A percentile compares a stretch with the other conserved stretches of the same genome.
phyloP scores from a whole-genome alignment of 2,888 invertebrate species.

The Rhodophaea formosa region DNA sequence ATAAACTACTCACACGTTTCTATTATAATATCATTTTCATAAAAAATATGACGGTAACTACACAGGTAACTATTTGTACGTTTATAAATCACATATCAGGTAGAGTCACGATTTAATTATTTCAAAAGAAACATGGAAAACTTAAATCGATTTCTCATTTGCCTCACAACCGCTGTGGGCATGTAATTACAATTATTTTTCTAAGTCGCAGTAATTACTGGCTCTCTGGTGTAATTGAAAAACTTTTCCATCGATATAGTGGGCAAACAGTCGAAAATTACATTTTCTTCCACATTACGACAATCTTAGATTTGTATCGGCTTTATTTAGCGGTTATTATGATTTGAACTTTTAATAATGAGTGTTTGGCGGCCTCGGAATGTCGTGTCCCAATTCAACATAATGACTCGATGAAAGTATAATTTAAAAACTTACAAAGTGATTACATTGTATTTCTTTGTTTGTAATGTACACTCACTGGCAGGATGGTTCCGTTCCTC shows the following conservation, averaged over 20 bases:
- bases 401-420: slow-evolving; percentile 45
- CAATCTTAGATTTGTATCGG: slow-evolving; percentile 63
- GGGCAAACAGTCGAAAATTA: slow-evolving; percentile 67
- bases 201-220: slow-evolving; percentile 56
- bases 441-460: slow-evolving; percentile 42
- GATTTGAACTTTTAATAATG: slow-evolving; percentile 74
- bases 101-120: not conserved
- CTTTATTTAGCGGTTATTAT: slow-evolving; percentile 65
- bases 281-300: slow-evolving; percentile 61
- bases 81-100: no score
- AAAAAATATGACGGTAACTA: no score
- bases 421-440: slow-evolving; percentile 60
- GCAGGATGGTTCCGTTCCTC: not conserved
- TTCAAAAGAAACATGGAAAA: slow-evolving; percentile 3
- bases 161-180: slow-evolving; percentile 25
- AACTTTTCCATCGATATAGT: slow-evolving; percentile 70
- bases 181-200: slow-evolving; percentile 54
- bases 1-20: no score
- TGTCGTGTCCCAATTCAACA: slow-evolving; percentile 42
- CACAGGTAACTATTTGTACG: no score
- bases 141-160: slow-evolving; percentile 31
- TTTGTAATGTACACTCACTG: not conserved
- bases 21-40: no score
- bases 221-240: slow-evolving; percentile 68
- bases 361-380: slow-evolving; percentile 35